phyloP scores from a whole-genome alignment of 2,888 invertebrate genomes.

The Nemapogon koenigi region DNA sequence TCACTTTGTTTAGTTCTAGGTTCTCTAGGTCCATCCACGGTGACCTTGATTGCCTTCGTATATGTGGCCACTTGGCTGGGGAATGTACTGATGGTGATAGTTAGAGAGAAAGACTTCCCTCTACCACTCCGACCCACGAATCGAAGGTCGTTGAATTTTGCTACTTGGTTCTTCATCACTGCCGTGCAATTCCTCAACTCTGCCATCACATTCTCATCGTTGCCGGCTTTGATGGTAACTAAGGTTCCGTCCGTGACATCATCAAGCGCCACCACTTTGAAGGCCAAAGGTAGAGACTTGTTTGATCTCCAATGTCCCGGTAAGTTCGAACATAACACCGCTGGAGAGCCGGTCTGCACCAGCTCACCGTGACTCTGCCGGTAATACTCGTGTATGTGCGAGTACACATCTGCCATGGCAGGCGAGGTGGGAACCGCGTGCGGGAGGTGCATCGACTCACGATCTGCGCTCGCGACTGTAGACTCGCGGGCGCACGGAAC shows the following conservation, averaged over 20 bases:
- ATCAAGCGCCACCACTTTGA: constrained; percentile 93
- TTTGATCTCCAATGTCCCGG: constrained; percentile 98
- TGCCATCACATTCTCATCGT: constrained; percentile 97
- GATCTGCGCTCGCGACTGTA: constrained; percentile 23
- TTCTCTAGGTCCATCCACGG: constrained; percentile 98
- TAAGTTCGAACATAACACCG: constrained; percentile 91
- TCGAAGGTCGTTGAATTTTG: constrained; percentile 97
- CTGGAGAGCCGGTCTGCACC: constrained; percentile 93
- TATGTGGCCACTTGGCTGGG: constrained; percentile 89
- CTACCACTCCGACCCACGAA: constrained; percentile 97
- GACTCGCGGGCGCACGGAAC: constrained; percentile 33
- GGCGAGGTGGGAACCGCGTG: constrained; percentile 63
- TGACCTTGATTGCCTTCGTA: constrained; percentile 97
- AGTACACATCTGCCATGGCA: constrained; percentile 77
- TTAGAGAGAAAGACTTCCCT: constrained; percentile 93
- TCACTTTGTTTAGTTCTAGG: constrained; percentile 96
- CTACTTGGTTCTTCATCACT: constrained; percentile 96
- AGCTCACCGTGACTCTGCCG: constrained; percentile 92
- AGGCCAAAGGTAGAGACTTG: constrained; percentile 95
- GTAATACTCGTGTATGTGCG: constrained; percentile 78
- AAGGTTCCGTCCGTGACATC: constrained; percentile 94
- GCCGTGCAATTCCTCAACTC: constrained; percentile 93
- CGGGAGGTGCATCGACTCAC: constrained; percentile 73
- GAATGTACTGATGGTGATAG: constrained; percentile 87
- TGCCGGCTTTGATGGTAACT: constrained; percentile 94